A percentile compares a stretch with the other conserved stretches of the same genome.
Conservation (phyloP, 2,113 vertebrate genomes). For the Galbula dea region DNA sequence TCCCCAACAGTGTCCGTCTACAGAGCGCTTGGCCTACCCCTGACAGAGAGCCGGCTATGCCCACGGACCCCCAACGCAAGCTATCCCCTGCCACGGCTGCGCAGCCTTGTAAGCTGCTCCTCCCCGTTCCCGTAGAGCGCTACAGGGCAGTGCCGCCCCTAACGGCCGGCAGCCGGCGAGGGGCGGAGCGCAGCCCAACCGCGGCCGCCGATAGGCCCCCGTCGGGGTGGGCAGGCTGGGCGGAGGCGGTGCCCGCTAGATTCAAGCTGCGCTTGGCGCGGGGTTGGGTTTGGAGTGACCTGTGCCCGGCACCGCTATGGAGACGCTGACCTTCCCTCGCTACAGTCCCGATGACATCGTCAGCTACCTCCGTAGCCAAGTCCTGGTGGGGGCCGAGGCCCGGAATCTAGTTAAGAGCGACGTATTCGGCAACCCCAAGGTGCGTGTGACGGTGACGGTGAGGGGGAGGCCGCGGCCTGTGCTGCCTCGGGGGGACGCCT, state of each 20-base stretch:
- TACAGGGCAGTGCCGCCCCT: background rate
- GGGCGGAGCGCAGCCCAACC: accelerated
- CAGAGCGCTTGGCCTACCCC: background rate
- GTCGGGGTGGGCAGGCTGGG: too few relatives aligned
- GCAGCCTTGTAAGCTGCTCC: too few relatives aligned
- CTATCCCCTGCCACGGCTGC: too few relatives aligned
- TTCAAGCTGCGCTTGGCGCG: background rate
- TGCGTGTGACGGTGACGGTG: background rate
- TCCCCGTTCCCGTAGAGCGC: background rate
- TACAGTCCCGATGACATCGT: constrained; percentile 71
- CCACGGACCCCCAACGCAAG: too few relatives aligned
- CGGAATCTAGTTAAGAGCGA: constrained; percentile 78
- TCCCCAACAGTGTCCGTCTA: background rate
- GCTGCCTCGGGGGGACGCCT: background rate
- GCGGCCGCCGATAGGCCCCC: too few relatives aligned
- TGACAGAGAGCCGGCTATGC: background rate
- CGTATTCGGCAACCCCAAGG: constrained; percentile 72
- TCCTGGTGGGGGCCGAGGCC: constrained; percentile 74
- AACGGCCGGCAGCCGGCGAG: background rate
- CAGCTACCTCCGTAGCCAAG: constrained; percentile 69
- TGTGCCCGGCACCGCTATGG: background rate
- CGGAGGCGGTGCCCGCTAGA: background rate
- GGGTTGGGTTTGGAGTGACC: accelerated
- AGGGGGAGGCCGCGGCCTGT: background rate
- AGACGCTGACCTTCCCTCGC: constrained; percentile 70